Evolutionary conservation across 2,113 vertebrate species (phyloP), one percentile per base, ranked within the genome.

Genomic region (Prunella himalayana): DNA sequence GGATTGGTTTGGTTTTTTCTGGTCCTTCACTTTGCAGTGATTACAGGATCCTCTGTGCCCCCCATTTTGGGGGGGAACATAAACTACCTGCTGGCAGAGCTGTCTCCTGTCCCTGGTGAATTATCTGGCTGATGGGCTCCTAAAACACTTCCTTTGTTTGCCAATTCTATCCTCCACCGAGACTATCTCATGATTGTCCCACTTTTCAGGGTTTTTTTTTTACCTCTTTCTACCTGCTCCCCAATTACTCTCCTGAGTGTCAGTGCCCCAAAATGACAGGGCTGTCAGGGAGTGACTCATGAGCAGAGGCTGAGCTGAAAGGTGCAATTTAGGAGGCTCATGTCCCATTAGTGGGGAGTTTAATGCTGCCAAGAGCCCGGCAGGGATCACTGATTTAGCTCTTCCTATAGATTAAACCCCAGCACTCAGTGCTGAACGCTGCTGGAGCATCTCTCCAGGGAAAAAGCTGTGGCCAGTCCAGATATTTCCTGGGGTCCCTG

Each of bases 101-200:
- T 42, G 31, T 33, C 31, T 57, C 18, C 57, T 41, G 30, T 17
- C 4, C 9, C 75, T 37, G 75, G 10, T 44, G 68, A 42, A 19
- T 57, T 37, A 50, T 1, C 15, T 41, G 65, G 7, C 50, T 80
- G 35, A 15, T 9, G 56, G 53, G 25, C 22, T 76, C 51, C 15
- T 69, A 3, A 63, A 77, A 10, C 27, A 33, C 10, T 33, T 8
- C 2, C 7, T 39, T 42, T 27, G 27, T 61, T 63, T 50, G 44
- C 14, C 25, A n/a, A 0, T 37, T 72, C 50, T 22, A 0, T 21
- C 60, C 5, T 61, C 35, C 5, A 3, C 33, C 22, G 44, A 9
- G 28, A 63, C 7, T 30, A 9, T 7, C 20, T 81, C 15, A 5
- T 0, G 3, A 15, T 12, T 45, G 18, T 42, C 31, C 25, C 54